phyloP scores from a whole-genome alignment of 2,888 invertebrate genomes.

The Ophion ellenae region DNA sequence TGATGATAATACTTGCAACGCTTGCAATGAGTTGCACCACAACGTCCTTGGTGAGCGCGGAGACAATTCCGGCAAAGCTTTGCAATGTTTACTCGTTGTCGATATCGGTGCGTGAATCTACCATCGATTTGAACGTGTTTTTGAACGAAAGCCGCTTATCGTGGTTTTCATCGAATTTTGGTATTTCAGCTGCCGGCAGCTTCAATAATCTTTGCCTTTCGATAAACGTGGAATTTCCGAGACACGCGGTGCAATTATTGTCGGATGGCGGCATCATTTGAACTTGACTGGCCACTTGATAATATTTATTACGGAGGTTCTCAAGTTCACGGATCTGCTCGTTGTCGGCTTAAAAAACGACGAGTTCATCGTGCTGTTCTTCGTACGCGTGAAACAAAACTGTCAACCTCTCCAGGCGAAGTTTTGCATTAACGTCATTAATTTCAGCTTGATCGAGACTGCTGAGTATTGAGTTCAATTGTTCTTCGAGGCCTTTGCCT shows the following conservation, averaged over 20 bases:
- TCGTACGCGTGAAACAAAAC: conserved; percentile 26
- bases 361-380: conserved; percentile 28
- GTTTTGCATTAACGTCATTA: conserved; percentile 6
- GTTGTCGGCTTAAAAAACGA: conserved; percentile 9
- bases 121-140: conserved; percentile 54
- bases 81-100: conserved; percentile 37
- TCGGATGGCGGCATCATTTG: background rate
- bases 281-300: conserved; percentile 6
- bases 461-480: background rate
- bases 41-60: conserved; percentile 28
- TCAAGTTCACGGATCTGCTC: conserved; percentile 9
- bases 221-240: conserved; percentile 42
- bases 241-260: background rate
- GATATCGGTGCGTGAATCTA: conserved; percentile 58
- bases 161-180: conserved; percentile 64
- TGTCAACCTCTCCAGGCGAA: conserved; percentile 22
- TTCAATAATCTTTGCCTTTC: conserved; percentile 50
- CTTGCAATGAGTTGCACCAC: conserved; percentile 38
- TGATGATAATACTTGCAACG: conserved; percentile 37
- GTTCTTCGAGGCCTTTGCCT: conserved; percentile 28
- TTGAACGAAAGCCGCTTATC: conserved; percentile 60
- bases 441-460: conserved; percentile 5
- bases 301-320: conserved; percentile 15
- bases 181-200: conserved; percentile 53
- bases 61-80: conserved; percentile 50